Base-by-base conservation (phyloP, 2,888 invertebrate species). In the Formica aserva region DNA sequence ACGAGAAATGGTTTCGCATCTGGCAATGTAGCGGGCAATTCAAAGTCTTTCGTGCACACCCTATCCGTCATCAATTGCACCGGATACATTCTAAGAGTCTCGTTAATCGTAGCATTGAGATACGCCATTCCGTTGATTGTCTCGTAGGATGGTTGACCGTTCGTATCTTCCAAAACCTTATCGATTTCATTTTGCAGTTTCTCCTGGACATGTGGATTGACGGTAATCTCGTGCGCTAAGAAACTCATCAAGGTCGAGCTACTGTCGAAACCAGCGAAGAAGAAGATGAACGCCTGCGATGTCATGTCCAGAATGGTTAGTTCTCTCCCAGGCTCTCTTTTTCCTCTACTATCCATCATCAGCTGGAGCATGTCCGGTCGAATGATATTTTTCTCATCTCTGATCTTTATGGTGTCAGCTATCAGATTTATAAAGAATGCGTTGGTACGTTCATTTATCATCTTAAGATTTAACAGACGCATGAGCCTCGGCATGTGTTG, bases 301-400 rank as follows among this genome's bases (percentile, higher is more conserved):
- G 95, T 89, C 9, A 96, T 91, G 41, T 96, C 95, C 0, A 93
- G 91, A 18, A 91, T 80, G 0, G 85, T 89, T 6, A 93, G 69
- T 26, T 89, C 72, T 18, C 71, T 80, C 4, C 85, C 87, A 1
- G 69, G 57, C 1, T 48, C 65, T 32, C 66, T 18, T 18, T 87
- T 87, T 0, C 72, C 90, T 48, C 89, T 87, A 0, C 93, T 92
- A 78, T 96, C 95, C 94, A 96, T 94, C 62, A 96, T 90, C 13
- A 96, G 88, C 84, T 96, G 96, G 3, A 96, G 95, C 95, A 96
- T 96, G 86, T 96, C 96, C 0, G 95, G 95, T 77, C 96, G 92
- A 8, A 94, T 74, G 26, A 92, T 89, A 0, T 88, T 89, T 3
- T 87, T 74, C 5, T 86, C 86, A 0, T 91, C 91, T 52, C 92